phyloP scores from a whole-genome alignment of 2,113 vertebrate species.

The Xyliphius kryptos region DNA sequence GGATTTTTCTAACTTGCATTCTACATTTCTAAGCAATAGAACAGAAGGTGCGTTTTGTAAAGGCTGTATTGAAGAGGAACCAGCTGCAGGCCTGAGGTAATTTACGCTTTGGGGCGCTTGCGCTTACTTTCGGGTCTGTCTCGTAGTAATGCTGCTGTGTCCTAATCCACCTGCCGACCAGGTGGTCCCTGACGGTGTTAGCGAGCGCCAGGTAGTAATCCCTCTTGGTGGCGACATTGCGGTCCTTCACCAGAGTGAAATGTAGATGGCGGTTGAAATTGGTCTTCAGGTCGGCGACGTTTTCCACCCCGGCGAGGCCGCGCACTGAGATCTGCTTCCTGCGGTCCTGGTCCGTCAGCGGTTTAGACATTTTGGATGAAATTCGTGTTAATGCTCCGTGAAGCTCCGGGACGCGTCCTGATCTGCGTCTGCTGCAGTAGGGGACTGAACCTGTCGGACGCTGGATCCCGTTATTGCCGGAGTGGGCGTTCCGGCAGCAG shows the following conservation, averaged over 20 bases:
- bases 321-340: conserved; percentile 85
- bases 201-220: conserved; percentile 89
- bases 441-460: background rate
- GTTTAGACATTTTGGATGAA: conserved; percentile 74
- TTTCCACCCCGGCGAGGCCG: conserved; percentile 79
- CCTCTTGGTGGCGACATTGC: conserved; percentile 78
- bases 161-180: conserved; percentile 87
- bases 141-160: conserved; percentile 91
- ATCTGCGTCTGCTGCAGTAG: background rate
- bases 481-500: background rate
- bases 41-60: too few species aligned
- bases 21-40: background rate
- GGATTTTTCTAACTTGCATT: background rate
- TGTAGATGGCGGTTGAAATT: too few species aligned
- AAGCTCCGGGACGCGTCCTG: too few species aligned
- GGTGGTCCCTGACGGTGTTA: conserved; percentile 81
- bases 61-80: too few species aligned
- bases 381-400: too few species aligned
- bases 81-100: too few species aligned
- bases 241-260: conserved; percentile 85
- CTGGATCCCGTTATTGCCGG: too few species aligned
- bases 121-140: conserved; percentile 81
- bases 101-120: background rate
- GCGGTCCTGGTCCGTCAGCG: conserved; percentile 78
- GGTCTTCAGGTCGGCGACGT: too few species aligned